Percentiles rank a stretch among this genome's conserved stretches.
These are phyloP conservation scores for Arrhopalites spinosus DNA, from an alignment of 2,888 invertebrate genomes.

Conservation along the genomic window DNA sequence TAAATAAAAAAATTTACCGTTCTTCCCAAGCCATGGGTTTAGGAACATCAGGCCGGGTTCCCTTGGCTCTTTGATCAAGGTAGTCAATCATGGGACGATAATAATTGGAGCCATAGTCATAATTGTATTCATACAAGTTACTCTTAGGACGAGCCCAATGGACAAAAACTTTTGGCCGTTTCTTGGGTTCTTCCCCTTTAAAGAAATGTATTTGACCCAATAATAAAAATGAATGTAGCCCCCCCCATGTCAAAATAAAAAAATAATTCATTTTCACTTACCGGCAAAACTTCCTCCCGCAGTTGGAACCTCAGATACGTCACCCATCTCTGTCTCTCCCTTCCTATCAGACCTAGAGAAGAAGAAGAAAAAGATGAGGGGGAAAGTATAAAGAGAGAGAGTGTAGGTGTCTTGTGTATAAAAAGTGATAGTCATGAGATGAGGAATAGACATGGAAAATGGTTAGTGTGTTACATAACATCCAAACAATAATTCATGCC, in stretches of 20 bases:
- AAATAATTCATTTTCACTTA: no score
- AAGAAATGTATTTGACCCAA: no score
- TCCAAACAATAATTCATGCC: constrained; percentile 16
- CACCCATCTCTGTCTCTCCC: constrained; percentile 47
- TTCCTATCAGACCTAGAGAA: constrained; percentile 39
- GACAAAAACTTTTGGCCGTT: constrained; percentile 50
- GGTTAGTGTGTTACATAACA: no score
- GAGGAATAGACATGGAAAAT: no score
- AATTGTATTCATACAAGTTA: constrained; percentile 68
- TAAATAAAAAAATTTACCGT: no score
- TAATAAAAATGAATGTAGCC: no score
- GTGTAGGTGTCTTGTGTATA: constrained; percentile 33
- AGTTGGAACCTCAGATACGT: constrained; percentile 33
- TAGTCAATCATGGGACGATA: constrained; percentile 88
- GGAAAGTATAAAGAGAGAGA: not conserved
- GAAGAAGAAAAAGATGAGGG: constrained; percentile 6
- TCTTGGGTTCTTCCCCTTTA: constrained; percentile 52
- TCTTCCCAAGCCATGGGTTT: constrained; percentile 55
- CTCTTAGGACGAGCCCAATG: constrained; percentile 55
- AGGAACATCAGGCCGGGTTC: constrained; percentile 44
- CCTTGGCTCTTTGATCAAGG: constrained; percentile 63
- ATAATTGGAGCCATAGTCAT: constrained; percentile 81
- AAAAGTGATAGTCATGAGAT: no score
- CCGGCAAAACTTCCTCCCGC: constrained; percentile 31
- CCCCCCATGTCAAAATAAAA: no score